Conservation (phyloP, 2,888 invertebrate species). For the Salticus scenicus region DNA sequence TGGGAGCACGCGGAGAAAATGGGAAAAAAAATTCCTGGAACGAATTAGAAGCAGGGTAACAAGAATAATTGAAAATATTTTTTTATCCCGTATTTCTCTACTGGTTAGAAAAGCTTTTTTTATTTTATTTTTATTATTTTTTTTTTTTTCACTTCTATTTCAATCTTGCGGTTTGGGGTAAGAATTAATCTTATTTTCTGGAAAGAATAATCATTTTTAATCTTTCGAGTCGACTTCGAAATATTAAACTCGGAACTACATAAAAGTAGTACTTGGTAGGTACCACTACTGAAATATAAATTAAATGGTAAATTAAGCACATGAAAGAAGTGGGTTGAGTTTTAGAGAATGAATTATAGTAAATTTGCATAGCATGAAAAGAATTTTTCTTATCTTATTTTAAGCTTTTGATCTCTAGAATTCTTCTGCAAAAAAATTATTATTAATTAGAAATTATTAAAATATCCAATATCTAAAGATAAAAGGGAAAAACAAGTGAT, state of each 20-base stretch:
- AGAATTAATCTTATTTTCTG: constrained; percentile 57
- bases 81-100: constrained; percentile 36
- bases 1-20: constrained; percentile 46
- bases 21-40: constrained; percentile 50
- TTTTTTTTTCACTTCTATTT: constrained; percentile 12
- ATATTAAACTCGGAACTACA: not conserved
- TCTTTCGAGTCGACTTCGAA: not conserved
- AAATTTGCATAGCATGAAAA: too few species aligned
- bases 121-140: constrained; percentile 2
- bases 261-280: not conserved
- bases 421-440: too few species aligned
- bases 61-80: constrained; percentile 67
- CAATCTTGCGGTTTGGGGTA: constrained; percentile 51
- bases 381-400: too few species aligned
- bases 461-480: too few species aligned
- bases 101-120: constrained; percentile 21
- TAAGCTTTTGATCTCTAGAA: too few species aligned
- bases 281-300: not conserved
- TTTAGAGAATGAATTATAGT: too few species aligned
- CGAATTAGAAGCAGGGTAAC: constrained; percentile 65
- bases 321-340: not conserved
- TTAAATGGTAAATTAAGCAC: not conserved
- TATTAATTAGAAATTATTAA: too few species aligned
- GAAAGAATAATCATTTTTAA: constrained; percentile 59
- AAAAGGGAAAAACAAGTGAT: too few species aligned